These are phyloP conservation scores for Pseudachorutes palmiensis DNA, from an alignment of 1,140 invertebrate genomes.

Conservation along the genomic window DNA sequence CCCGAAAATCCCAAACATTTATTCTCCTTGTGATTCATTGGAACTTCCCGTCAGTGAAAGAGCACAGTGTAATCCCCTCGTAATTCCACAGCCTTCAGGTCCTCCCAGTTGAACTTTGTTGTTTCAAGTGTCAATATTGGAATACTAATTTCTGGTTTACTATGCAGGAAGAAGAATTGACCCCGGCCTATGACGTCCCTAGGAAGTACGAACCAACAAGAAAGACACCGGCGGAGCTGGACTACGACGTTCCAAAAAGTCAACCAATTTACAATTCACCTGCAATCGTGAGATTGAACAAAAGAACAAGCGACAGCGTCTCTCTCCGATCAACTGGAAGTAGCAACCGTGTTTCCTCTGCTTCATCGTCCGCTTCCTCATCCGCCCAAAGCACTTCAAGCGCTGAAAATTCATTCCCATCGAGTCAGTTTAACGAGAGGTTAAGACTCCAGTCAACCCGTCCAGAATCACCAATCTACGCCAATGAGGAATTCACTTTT, in stretches of 20 bases:
- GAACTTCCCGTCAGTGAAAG: too few relatives aligned
- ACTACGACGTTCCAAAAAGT: constrained; percentile 26
- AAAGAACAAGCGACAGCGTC: neutral
- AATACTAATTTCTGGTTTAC: neutral
- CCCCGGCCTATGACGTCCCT: neutral
- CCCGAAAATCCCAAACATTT: too few relatives aligned
- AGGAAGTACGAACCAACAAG: neutral
- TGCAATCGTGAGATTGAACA: constrained; percentile 12
- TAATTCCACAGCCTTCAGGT: too few relatives aligned
- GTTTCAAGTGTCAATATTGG: neutral
- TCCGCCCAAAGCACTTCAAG: neutral
- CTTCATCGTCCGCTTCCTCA: neutral
- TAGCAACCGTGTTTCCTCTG: constrained; percentile 9
- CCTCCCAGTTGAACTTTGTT: too few relatives aligned
- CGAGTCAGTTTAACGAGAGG: neutral
- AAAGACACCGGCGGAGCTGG: constrained; percentile 6
- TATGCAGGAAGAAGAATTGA: neutral
- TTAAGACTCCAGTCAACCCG: neutral
- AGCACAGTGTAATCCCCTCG: too few relatives aligned
- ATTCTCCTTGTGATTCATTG: too few relatives aligned
- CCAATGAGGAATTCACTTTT: neutral
- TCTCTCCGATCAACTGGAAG: neutral
- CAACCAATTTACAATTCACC: constrained; percentile 11
- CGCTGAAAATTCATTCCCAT: too few relatives aligned
- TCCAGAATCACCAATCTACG: constrained; percentile 7